Percentiles rank a stretch among this genome's conserved stretches.
phyloP scores from a whole-genome alignment of 2,888 invertebrate species.

The Drosophila atroscutellata region DNA sequence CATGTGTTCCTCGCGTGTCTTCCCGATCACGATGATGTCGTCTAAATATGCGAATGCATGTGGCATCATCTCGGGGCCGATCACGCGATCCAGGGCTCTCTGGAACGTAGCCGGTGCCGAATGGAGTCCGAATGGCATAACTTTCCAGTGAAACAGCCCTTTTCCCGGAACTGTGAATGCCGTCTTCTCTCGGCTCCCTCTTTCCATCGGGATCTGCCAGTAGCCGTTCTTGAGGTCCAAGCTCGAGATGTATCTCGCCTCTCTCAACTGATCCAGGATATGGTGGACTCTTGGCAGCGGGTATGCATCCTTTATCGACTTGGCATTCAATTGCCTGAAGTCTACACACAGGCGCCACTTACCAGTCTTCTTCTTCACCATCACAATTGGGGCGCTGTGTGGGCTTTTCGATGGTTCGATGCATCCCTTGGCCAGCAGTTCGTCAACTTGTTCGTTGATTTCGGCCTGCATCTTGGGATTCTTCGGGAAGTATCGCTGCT shows the following conservation, averaged over 20 bases:
- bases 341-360: slow-evolving; percentile 32
- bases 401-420: slow-evolving; percentile 29
- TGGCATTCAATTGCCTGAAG: slow-evolving; percentile 25
- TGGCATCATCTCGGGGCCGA: not conserved
- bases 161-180: not conserved
- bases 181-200: not conserved
- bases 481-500: slow-evolving; percentile 7
- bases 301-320: not conserved
- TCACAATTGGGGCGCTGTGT: slow-evolving; percentile 23
- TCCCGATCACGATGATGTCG: not conserved
- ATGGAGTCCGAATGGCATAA: too few species aligned
- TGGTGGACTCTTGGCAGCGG: not conserved
- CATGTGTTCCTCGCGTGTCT: too few species aligned
- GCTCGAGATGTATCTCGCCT: slow-evolving; percentile 20
- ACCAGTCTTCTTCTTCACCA: slow-evolving; percentile 23
- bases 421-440: slow-evolving; percentile 14
- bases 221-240: not conserved
- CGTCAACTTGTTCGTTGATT: slow-evolving; percentile 11
- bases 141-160: too few species aligned
- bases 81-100: not conserved
- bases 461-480: slow-evolving; percentile 10
- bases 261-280: slow-evolving; percentile 5
- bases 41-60: not conserved
- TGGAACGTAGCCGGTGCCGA: too few species aligned
- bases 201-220: too few species aligned